Percentiles rank a stretch among this genome's conserved stretches.
Evolutionary conservation across 2,797 vertebrate genomes (phyloP).

Genomic region (Mormyrus hasselquistii): DNA sequence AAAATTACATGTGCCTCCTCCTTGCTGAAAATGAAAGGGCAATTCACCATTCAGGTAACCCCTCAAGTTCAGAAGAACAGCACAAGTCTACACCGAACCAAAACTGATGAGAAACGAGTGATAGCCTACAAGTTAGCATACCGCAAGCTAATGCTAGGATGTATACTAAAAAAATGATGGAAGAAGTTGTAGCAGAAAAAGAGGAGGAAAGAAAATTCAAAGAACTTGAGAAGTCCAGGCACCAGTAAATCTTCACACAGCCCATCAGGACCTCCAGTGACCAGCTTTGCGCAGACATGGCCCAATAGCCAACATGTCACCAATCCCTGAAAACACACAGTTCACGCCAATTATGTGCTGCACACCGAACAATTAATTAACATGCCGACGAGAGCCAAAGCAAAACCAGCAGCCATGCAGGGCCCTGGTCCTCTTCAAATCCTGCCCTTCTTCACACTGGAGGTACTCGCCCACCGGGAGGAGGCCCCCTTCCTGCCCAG

Average conservation of each 20-base stretch:
- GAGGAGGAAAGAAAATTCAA: neutral
- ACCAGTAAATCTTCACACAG: neutral
- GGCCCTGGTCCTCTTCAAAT: neutral
- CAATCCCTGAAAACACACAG: neutral
- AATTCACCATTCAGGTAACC: neutral
- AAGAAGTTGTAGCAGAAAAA: neutral
- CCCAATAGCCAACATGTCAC: neutral
- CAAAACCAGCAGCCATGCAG: neutral
- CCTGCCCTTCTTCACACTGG: neutral
- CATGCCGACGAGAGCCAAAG: neutral
- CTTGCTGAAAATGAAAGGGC: neutral
- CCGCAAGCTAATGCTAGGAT: neutral
- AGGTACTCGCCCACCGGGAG: neutral
- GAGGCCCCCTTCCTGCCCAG: neutral
- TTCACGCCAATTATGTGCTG: neutral
- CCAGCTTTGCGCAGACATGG: neutral
- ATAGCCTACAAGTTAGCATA: neutral
- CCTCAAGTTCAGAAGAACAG: neutral
- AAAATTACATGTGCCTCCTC: neutral
- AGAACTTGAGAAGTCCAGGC: neutral
- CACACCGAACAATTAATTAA: neutral
- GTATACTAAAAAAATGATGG: neutral
- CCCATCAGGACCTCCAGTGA: neutral
- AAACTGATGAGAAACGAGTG: neutral
- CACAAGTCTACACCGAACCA: neutral